phyloP scores from a whole-genome alignment of 1,140 invertebrate genomes.

The Hylyphantes graminicola region DNA sequence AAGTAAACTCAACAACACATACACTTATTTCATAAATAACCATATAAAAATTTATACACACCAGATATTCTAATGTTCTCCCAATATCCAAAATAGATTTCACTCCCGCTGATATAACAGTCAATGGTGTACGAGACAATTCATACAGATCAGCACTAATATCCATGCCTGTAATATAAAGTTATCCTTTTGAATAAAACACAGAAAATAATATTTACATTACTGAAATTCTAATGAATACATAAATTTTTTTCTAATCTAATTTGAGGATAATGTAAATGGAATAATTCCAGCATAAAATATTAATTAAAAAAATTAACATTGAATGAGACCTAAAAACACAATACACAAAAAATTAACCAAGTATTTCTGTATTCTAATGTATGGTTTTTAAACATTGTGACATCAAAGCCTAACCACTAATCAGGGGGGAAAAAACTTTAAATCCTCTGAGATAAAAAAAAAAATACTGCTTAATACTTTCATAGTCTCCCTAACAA shows the following conservation, averaged over 20 bases:
- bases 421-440: too few species aligned
- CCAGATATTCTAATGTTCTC: constrained; percentile 93
- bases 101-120: constrained; percentile 93
- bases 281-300: background rate
- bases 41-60: constrained; percentile 79
- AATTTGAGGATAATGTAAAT: background rate
- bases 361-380: too few species aligned
- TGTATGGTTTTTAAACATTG: too few species aligned
- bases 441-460: too few species aligned
- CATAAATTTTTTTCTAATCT: too few species aligned
- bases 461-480: too few species aligned
- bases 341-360: too few species aligned
- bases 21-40: constrained; percentile 16
- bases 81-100: constrained; percentile 98
- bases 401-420: too few species aligned
- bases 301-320: too few species aligned
- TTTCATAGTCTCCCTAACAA: too few species aligned
- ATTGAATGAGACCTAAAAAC: too few species aligned
- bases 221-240: background rate
- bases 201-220: background rate
- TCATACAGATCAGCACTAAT: constrained; percentile 95
- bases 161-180: constrained; percentile 75
- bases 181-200: background rate
- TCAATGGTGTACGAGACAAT: constrained; percentile 84
- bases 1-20: too few species aligned